Evolutionary conservation across 2,888 invertebrate species (phyloP).

Genomic region (Helleia helle): DNA sequence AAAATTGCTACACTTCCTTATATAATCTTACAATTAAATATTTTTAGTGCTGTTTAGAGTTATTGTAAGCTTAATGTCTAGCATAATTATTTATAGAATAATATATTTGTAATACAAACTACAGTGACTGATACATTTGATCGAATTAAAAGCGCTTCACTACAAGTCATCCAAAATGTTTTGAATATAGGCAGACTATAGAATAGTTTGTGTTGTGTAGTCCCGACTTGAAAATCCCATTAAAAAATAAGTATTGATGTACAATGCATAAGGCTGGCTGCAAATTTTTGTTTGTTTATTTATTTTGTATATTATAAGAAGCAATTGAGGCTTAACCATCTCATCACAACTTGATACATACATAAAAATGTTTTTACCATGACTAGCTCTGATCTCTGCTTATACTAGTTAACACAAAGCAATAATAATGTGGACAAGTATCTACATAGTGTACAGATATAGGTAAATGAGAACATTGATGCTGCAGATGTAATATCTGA

Average conservation of each 20-base stretch:
- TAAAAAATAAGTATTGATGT: conserved; percentile 18
- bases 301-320: neutral
- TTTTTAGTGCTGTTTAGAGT: conserved; percentile 8
- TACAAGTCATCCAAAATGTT: conserved; percentile 23
- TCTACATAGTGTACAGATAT: too few relatives aligned
- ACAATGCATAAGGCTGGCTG: conserved; percentile 11
- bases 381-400: too few relatives aligned
- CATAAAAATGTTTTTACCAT: too few relatives aligned
- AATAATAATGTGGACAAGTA: too few relatives aligned
- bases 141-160: conserved; percentile 7
- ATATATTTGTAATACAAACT: conserved; percentile 6
- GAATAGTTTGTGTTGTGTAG: conserved; percentile 60
- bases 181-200: conserved; percentile 22
- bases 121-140: conserved; percentile 7
- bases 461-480: too few relatives aligned
- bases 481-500: too few relatives aligned
- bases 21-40: conserved; percentile 9
- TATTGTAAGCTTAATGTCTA: conserved; percentile 8
- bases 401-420: too few relatives aligned
- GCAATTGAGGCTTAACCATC: conserved; percentile 5
- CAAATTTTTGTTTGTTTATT: conserved; percentile 1
- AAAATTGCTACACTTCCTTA: conserved; percentile 8
- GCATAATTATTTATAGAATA: conserved; percentile 2
- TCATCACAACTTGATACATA: too few relatives aligned
- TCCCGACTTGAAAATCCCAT: conserved; percentile 37